A percentile compares a stretch with the other conserved stretches of the same genome.
phyloP scores from a whole-genome alignment of 2,113 vertebrate species.

The Cyanoliseus patagonus region DNA sequence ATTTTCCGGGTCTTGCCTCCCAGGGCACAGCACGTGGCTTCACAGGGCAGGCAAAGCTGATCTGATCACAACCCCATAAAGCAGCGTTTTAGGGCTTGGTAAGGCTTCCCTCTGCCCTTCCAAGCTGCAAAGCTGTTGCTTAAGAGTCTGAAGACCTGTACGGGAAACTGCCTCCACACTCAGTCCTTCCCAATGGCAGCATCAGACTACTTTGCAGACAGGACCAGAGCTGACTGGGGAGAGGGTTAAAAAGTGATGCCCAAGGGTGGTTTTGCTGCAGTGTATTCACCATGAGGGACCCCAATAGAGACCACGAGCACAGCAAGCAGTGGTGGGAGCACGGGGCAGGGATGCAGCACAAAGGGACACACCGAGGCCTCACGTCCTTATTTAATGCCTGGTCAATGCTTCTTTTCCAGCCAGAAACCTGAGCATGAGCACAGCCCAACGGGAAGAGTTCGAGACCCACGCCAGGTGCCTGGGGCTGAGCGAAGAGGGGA shows the following conservation, averaged over 20 bases:
- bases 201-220: neutral
- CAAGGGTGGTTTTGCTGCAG: neutral
- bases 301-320: accelerated
- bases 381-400: accelerated
- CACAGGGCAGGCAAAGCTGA: neutral
- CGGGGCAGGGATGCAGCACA: accelerated
- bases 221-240: neutral
- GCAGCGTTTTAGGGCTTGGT: neutral
- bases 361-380: neutral
- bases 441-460: neutral
- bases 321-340: neutral
- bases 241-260: neutral
- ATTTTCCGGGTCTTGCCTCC: neutral
- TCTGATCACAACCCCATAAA: neutral
- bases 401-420: neutral
- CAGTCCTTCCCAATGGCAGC: neutral
- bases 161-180: accelerated
- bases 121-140: neutral
- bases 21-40: neutral
- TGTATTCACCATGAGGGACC: neutral
- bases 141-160: accelerated
- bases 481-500: neutral
- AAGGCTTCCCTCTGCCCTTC: neutral
- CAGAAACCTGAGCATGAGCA: neutral
- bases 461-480: neutral